Percentiles rank a stretch among this genome's conserved stretches.
phyloP scores from a whole-genome alignment of 2,888 invertebrate genomes.

The Trachelus iudaicus region DNA sequence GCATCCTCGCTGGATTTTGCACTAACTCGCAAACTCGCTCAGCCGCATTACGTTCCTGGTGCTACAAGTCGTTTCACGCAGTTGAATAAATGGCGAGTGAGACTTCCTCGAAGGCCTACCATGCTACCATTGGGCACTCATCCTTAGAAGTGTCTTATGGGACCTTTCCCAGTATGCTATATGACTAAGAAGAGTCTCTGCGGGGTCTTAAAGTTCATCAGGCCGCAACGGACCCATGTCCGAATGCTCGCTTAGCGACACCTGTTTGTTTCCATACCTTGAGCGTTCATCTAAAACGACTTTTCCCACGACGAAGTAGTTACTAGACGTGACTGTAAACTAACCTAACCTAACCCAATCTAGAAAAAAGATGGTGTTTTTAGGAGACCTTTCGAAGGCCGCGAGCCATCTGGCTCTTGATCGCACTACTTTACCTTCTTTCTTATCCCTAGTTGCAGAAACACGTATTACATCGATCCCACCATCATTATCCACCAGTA shows the following conservation, averaged over 20 bases:
- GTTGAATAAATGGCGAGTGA: background rate
- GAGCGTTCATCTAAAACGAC: background rate
- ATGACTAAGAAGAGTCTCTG: background rate
- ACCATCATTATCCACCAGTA: background rate
- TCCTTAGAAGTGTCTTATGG: background rate
- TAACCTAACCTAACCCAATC: background rate
- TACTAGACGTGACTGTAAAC: background rate
- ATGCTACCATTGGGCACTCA: background rate
- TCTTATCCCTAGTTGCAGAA: background rate
- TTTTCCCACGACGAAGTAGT: background rate
- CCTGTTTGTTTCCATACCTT: background rate
- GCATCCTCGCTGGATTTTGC: background rate
- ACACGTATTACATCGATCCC: background rate
- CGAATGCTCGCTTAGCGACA: background rate
- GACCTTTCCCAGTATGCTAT: background rate
- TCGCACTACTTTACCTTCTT: background rate
- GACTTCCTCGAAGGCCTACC: background rate
- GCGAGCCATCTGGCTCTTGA: background rate
- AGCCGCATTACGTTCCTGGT: background rate
- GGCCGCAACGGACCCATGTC: background rate
- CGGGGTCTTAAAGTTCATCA: background rate
- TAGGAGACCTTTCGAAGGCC: background rate
- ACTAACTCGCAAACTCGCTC: background rate
- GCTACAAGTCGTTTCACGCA: background rate
- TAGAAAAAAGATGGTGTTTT: background rate